Base-by-base conservation (phyloP, 2,888 invertebrate species). In the Electrophaes corylata region DNA sequence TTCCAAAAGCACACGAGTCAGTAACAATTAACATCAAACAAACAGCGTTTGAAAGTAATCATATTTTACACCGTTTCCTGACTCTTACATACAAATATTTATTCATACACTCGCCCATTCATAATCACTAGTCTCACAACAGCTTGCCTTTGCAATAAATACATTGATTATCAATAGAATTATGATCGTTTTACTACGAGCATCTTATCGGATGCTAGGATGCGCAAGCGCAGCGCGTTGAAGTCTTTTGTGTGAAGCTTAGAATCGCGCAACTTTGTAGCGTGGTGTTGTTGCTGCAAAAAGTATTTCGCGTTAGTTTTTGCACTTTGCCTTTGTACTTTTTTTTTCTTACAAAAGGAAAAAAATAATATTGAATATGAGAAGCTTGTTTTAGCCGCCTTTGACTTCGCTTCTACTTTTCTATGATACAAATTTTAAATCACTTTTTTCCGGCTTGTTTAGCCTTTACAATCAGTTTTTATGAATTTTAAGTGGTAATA, bases 141-240 rank as follows among this genome's bases (percentile, higher is more conserved):
- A 50, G 35, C 51, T 46, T 41, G 29, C 39, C 35, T 41, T n/a
- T 10, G 50, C 29, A 40, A 57, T 56, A 56, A 60, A 60, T 48
- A 53, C 39, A 52, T 51, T 49, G 55, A 55, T 56, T 48, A 59
- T 59, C 62, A 40, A 40, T 18, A 35, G 44, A 55, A 51, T 51
- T 55, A 62, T 58, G 59, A 59, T 48, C 43, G 52, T 48, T 58
- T 53, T 53, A 53, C 29, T 23, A 39, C 43, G 48, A n/a, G 43
- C 11, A 39, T 44, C 44, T 53, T 53, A 58, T 53, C 53, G 26
- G 26, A 39, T 51, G 39, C 18, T 16, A n/a, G 19, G 40, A 37
- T 57, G 65, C 66, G 60, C 68, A 37, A 57, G 72, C 73, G 73
- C 71, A 62, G 64, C 76, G 76, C 86, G 86, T 86, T 86, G 79